Percentiles rank a stretch among this genome's conserved stretches.
Conservation (phyloP, 2,888 invertebrate species). For the Drosophila nigricruria region DNA sequence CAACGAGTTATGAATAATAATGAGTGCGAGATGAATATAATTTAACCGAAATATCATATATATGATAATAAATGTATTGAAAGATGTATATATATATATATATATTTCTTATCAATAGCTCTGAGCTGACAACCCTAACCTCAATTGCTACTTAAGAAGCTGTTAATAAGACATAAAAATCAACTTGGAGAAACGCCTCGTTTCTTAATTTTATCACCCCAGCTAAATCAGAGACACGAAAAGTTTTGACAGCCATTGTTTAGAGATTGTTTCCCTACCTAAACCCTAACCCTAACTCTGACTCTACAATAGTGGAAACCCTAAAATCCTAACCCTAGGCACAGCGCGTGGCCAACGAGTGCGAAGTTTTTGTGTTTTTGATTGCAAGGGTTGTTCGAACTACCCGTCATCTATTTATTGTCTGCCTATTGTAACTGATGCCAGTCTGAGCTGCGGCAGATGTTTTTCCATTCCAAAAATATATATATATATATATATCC, state of each 20-base stretch:
- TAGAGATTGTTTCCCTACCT: neutral
- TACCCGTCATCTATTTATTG: constrained; percentile 46
- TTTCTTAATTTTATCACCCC: constrained; percentile 6
- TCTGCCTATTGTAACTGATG: constrained; percentile 76
- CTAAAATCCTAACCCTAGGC: constrained; percentile 31
- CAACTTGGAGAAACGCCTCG: constrained; percentile 62
- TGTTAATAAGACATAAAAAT: constrained; percentile 77
- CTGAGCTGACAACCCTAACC: constrained; percentile 20
- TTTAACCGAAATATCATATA: neutral
- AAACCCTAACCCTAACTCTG: constrained; percentile 8
- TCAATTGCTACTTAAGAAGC: constrained; percentile 74
- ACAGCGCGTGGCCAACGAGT: constrained; percentile 69
- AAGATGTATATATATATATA: neutral
- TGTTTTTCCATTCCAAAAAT: constrained; percentile 58
- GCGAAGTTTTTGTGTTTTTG: constrained; percentile 29
- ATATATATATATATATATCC: constrained; percentile 12
- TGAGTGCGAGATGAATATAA: constrained; percentile 36
- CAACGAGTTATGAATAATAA: constrained; percentile 82
- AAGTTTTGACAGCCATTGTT: constrained; percentile 70
- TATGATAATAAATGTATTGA: neutral
- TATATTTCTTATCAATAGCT: constrained; percentile 4
- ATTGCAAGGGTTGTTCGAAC: constrained; percentile 55
- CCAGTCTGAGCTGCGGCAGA: constrained; percentile 62
- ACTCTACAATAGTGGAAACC: constrained; percentile 17
- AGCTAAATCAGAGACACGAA: constrained; percentile 43